Evolutionary conservation across 2,888 invertebrate genomes (phyloP), one percentile per base, ranked within the genome.

Genomic region (Leucozona laternaria): DNA sequence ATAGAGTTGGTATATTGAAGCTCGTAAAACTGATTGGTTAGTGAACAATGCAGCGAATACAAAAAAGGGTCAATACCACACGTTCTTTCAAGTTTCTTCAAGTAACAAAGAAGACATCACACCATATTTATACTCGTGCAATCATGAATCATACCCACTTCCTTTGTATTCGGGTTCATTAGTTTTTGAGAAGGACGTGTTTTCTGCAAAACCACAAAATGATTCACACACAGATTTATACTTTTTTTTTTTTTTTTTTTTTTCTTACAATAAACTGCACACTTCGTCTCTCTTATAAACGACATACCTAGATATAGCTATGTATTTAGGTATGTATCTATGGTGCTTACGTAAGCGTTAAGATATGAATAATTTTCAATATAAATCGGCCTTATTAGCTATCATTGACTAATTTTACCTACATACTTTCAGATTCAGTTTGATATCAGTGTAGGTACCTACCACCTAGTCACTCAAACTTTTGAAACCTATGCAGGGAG

Each of bases 161-260:
- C 82, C 86, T 82, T 86, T 86, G 86, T 86, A 57, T 64, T 55
- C 48, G 53, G 28, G 60, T 66, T 58, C 22, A 53, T 76, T 76
- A 53, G 53, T 68, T 76, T 80, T 72, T 31, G 68, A 62, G 66
- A 82, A 86, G 85, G 85, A 72, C 53, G 62, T 70, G 37, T 45
- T 71, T 53, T 82, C 75, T 73, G 70, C 64, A 45, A 66, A 85
- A 79, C 86, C 86, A 71, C 86, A 66, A 58, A 66, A 79, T 86
- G 86, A 86, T 79, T 86, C 86, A 86, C 73, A 53, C 34, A 37
- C 0, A 50, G 50, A 22, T 53, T 37, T 45, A 31, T 45, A 11
- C 2, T n/a, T n/a, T n/a, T n/a, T n/a, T n/a, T n/a, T n/a, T n/a
- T 22, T 50, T 22, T n/a, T n/a, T n/a, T n/a, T n/a, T n/a, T n/a